A percentile compares a stretch with the other conserved stretches of the same genome.
These are phyloP conservation scores for Steinernema feltiae DNA, from an alignment of 1,140 invertebrate genomes.

Conservation along the genomic window DNA sequence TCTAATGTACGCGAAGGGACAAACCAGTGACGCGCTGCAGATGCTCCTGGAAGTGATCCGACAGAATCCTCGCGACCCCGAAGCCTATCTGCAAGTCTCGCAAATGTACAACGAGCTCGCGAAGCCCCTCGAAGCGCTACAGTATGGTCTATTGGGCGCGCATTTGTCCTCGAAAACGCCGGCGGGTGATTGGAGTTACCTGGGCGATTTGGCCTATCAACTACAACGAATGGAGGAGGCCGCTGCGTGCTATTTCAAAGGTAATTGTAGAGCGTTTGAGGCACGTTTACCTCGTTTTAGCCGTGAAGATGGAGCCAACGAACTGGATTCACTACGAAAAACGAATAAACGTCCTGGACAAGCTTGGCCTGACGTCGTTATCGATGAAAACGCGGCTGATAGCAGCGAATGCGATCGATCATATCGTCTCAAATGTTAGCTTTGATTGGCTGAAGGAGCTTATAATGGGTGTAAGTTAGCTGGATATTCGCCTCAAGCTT, in stretches of 20 bases:
- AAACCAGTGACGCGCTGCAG: slow-evolving; percentile 41
- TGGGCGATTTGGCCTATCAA: slow-evolving; percentile 44
- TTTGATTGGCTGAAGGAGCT: slow-evolving; percentile 49
- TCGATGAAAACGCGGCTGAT: slow-evolving; percentile 52
- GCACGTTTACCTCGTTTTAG: slow-evolving; percentile 32
- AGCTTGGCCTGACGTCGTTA: slow-evolving; percentile 34
- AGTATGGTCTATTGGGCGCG: slow-evolving; percentile 48
- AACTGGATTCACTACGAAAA: slow-evolving; percentile 55
- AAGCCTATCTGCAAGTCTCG: slow-evolving; percentile 49
- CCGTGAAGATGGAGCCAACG: slow-evolving; percentile 40
- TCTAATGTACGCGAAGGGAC: slow-evolving; percentile 36
- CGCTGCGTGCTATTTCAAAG: slow-evolving; percentile 50
- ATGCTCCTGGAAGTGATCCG: slow-evolving; percentile 46
- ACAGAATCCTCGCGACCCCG: slow-evolving; percentile 46
- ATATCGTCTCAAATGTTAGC: slow-evolving; percentile 36
- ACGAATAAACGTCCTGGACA: slow-evolving; percentile 50
- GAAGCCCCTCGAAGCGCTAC: slow-evolving; percentile 43
- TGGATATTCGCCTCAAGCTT: no score
- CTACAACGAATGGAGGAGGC: slow-evolving; percentile 47
- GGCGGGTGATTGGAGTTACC: slow-evolving; percentile 48
- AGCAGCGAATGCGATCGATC: slow-evolving; percentile 45
- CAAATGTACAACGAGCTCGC: slow-evolving; percentile 45
- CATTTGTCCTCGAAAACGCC: slow-evolving; percentile 43
- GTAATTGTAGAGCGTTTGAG: slow-evolving; percentile 18
- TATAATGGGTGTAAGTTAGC: slow-evolving; percentile 40